Percentiles rank a stretch among this genome's conserved stretches.
These are phyloP conservation scores for Spialia ferax DNA, from an alignment of 2,888 invertebrate species.

Conservation along the genomic window DNA sequence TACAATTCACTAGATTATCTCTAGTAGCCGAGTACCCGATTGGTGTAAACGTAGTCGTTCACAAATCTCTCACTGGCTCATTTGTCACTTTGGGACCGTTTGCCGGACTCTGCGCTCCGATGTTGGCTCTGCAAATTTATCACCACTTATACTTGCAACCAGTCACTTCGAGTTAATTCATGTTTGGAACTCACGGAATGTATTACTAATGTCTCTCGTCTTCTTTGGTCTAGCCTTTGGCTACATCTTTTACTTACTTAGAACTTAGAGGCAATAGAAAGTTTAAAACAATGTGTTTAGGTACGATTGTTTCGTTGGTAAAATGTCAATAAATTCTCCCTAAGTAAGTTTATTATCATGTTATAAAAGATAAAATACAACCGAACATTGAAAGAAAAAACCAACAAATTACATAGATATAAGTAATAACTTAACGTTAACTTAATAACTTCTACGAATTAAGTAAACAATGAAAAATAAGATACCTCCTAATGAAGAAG, in stretches of 20 bases:
- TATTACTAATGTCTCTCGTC: background rate
- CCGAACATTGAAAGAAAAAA: too few relatives aligned
- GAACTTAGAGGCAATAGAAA: too few relatives aligned
- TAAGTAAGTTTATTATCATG: too few relatives aligned
- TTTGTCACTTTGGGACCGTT: constrained; percentile 56
- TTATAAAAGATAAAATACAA: too few relatives aligned
- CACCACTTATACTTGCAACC: constrained; percentile 18
- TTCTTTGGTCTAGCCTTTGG: background rate
- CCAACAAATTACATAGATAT: too few relatives aligned
- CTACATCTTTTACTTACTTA: too few relatives aligned
- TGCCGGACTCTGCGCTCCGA: constrained; percentile 52
- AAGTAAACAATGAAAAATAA: background rate
- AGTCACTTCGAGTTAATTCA: constrained; percentile 9
- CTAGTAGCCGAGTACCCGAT: constrained; percentile 10
- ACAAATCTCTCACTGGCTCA: constrained; percentile 51
- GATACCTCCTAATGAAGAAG: background rate
- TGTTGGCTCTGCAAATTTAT: constrained; percentile 34
- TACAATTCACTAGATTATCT: constrained; percentile 27
- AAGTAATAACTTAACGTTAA: too few relatives aligned
- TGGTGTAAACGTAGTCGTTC: constrained; percentile 44
- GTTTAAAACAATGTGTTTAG: too few relatives aligned
- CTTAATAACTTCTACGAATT: too few relatives aligned
- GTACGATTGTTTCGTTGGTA: too few relatives aligned
- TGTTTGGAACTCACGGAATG: background rate
- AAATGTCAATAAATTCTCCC: too few relatives aligned